These are phyloP conservation scores for Bellardia pandia DNA, from an alignment of 2,888 invertebrate genomes.

Conservation along the genomic window DNA sequence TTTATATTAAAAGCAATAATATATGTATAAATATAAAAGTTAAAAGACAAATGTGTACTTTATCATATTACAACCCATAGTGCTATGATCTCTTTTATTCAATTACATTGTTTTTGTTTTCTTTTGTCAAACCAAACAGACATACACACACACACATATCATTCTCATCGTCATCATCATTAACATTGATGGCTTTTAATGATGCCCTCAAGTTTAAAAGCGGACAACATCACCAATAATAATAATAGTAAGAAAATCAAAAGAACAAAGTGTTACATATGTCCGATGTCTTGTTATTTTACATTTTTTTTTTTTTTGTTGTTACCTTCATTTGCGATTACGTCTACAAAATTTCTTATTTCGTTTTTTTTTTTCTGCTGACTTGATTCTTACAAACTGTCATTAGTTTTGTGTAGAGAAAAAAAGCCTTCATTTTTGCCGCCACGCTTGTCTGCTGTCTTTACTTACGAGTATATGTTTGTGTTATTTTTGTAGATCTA, in stretches of 20 bases:
- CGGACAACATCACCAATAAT: slow-evolving; percentile 38
- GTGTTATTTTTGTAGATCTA: background rate
- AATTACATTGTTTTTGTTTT: slow-evolving; percentile 42
- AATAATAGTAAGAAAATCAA: background rate
- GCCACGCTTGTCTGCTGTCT: slow-evolving; percentile 58
- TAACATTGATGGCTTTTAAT: slow-evolving; percentile 69
- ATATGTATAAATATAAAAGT: too few relatives aligned
- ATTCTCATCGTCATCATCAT: slow-evolving; percentile 63
- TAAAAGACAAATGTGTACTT: too few relatives aligned
- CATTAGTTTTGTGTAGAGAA: slow-evolving; percentile 35
- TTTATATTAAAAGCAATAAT: too few relatives aligned
- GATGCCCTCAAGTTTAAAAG: slow-evolving; percentile 63
- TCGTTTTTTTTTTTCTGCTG: background rate
- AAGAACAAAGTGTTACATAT: slow-evolving; percentile 62
- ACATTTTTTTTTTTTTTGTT: background rate
- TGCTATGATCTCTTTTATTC: slow-evolving; percentile 50
- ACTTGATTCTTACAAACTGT: slow-evolving; percentile 49
- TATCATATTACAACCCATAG: background rate
- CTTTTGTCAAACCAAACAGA: slow-evolving; percentile 16
- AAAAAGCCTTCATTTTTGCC: slow-evolving; percentile 54
- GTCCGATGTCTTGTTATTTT: slow-evolving; percentile 50
- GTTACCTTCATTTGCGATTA: slow-evolving; percentile 47
- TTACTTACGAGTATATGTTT: background rate
- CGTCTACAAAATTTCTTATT: slow-evolving; percentile 29
- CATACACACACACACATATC: slow-evolving; percentile 10